Evolutionary conservation across 2,888 invertebrate genomes (phyloP).

Genomic region (Acanthopleura granulata): DNA sequence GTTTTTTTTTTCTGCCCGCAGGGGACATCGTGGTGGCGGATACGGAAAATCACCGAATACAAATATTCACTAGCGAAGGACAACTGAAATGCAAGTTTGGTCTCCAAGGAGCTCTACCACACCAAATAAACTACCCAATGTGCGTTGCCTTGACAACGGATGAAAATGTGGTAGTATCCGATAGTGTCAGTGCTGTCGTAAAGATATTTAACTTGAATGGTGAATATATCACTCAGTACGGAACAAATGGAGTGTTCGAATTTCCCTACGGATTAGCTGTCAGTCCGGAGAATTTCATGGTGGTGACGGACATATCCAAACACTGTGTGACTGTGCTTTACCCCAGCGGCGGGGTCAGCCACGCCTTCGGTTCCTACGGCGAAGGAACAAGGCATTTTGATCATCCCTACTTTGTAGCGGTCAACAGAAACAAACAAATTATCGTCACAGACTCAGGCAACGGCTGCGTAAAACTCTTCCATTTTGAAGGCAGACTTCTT

Average conservation of each 20-base stretch:
- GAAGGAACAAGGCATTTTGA: slow-evolving; percentile 54
- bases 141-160: slow-evolving; percentile 58
- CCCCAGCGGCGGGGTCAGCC: slow-evolving; percentile 49
- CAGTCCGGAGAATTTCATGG: slow-evolving; percentile 47
- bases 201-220: slow-evolving; percentile 59
- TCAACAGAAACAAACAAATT: slow-evolving; percentile 58
- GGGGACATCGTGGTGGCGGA: slow-evolving; percentile 63
- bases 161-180: slow-evolving; percentile 59
- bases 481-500: slow-evolving; percentile 56
- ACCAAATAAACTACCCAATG: slow-evolving; percentile 60
- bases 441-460: slow-evolving; percentile 64
- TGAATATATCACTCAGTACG: slow-evolving; percentile 45
- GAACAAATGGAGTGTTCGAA: slow-evolving; percentile 49
- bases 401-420: slow-evolving; percentile 63
- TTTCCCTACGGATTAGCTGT: slow-evolving; percentile 61
- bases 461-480: slow-evolving; percentile 62
- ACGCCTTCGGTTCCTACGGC: slow-evolving; percentile 60
- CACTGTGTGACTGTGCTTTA: slow-evolving; percentile 58
- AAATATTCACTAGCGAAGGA: slow-evolving; percentile 60
- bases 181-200: slow-evolving; percentile 62
- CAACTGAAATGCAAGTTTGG: slow-evolving; percentile 59
- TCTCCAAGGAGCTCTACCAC: slow-evolving; percentile 46
- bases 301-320: slow-evolving; percentile 61
- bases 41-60: slow-evolving; percentile 63
- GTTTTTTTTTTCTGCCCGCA: slow-evolving; percentile 34